phyloP scores from a whole-genome alignment of 2,113 vertebrate species.

The Eulemur macaco region DNA sequence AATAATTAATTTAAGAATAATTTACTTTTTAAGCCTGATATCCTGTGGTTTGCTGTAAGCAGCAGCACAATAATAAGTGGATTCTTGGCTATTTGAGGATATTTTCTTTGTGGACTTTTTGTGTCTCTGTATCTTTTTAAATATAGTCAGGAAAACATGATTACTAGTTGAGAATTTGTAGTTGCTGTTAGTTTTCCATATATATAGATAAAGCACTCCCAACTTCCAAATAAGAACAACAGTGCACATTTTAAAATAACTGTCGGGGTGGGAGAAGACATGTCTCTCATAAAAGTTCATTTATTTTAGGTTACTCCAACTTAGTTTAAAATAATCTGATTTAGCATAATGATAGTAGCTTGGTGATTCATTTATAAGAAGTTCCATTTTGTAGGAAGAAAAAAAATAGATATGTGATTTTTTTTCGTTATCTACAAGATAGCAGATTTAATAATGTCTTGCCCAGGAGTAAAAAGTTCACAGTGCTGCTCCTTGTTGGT shows the following conservation, averaged over 20 bases:
- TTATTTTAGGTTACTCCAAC: slow-evolving; percentile 6
- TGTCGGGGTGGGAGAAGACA: not conserved
- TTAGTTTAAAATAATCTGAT: slow-evolving; percentile 32
- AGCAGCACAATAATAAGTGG: not conserved
- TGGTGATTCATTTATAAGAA: not conserved
- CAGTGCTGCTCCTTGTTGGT: not conserved
- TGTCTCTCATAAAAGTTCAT: not conserved
- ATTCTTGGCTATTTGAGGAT: not conserved
- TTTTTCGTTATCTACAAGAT: slow-evolving; percentile 4
- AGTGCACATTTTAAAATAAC: not conserved
- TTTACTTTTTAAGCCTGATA: not conserved
- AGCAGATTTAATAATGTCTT: slow-evolving; percentile 26
- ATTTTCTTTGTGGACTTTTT: not conserved
- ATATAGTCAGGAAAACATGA: not conserved
- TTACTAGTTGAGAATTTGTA: not conserved
- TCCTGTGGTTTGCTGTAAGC: not conserved
- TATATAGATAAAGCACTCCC: not conserved
- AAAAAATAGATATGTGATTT: not conserved
- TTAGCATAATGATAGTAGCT: not conserved
- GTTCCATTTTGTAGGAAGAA: not conserved
- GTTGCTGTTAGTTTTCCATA: not conserved
- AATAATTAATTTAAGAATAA: not conserved
- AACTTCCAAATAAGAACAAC: not conserved
- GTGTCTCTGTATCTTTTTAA: not conserved
- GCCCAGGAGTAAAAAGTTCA: not conserved